Conservation (phyloP, 2,113 vertebrate genomes). For the Numida meleagris region DNA sequence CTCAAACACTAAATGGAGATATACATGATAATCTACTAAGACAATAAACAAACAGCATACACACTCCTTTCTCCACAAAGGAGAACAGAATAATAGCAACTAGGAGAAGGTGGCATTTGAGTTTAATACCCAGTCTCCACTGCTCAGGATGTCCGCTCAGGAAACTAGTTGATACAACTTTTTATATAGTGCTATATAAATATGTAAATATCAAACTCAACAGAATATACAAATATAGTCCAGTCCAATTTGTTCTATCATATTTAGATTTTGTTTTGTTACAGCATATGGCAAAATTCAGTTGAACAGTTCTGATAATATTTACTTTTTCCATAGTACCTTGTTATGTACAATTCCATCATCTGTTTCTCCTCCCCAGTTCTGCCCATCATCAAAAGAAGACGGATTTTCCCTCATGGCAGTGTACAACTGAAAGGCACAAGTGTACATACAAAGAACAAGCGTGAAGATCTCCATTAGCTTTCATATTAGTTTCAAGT, state of each 20-base stretch:
- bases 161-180: neutral
- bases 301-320: neutral
- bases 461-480: neutral
- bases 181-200: neutral
- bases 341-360: slow-evolving; percentile 88
- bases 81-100: neutral
- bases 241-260: neutral
- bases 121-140: neutral
- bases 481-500: neutral
- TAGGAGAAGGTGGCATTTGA: neutral
- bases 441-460: neutral
- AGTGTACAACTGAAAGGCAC: slow-evolving; percentile 62
- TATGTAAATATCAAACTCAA: neutral
- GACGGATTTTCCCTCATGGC: slow-evolving; percentile 73
- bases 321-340: slow-evolving; percentile 71
- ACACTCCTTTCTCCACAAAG: neutral
- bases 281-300: neutral
- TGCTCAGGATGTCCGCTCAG: neutral
- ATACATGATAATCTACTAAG: neutral
- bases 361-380: slow-evolving; percentile 79
- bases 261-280: neutral
- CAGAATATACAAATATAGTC: neutral
- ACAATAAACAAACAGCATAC: neutral
- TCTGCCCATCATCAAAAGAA: slow-evolving; percentile 75
- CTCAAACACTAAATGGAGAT: neutral